phyloP scores from a whole-genome alignment of 2,113 vertebrate species.

The Ictalurus furcatus region DNA sequence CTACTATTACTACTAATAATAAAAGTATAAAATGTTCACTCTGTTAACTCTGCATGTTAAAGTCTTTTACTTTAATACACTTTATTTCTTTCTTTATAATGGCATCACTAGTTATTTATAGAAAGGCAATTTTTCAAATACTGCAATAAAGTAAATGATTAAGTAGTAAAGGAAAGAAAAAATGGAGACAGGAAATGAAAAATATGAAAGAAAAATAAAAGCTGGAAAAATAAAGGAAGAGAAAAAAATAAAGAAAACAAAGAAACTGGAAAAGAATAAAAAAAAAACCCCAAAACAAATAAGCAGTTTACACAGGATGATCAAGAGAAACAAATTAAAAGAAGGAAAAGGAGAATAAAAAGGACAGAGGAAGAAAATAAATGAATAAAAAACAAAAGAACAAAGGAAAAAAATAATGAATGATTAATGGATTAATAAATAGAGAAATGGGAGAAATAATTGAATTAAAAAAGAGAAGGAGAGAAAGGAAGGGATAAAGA shows the following conservation, averaged over 20 bases:
- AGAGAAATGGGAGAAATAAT: not conserved
- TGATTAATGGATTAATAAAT: not conserved
- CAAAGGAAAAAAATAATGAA: not conserved
- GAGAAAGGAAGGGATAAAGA: not conserved
- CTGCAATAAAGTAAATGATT: not conserved
- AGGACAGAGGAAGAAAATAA: not conserved
- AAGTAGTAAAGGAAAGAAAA: not conserved
- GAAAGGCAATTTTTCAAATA: not conserved
- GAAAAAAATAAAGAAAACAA: no score
- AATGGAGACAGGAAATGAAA: not conserved
- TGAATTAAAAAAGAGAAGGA: not conserved
- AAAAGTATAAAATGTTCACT: not conserved
- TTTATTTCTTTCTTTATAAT: not conserved
- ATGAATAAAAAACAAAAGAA: not conserved
- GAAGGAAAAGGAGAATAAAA: not conserved
- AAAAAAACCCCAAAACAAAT: not conserved
- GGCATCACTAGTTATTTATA: not conserved
- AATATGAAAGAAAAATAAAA: not conserved
- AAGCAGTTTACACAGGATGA: not conserved
- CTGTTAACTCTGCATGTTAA: not conserved
- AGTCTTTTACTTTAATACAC: not conserved
- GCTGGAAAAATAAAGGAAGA: not conserved
- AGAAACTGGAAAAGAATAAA: not conserved
- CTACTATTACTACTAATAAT: not conserved
- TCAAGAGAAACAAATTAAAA: not conserved